Conservation (phyloP, 2,113 vertebrate species). For the Scolopax mira region DNA sequence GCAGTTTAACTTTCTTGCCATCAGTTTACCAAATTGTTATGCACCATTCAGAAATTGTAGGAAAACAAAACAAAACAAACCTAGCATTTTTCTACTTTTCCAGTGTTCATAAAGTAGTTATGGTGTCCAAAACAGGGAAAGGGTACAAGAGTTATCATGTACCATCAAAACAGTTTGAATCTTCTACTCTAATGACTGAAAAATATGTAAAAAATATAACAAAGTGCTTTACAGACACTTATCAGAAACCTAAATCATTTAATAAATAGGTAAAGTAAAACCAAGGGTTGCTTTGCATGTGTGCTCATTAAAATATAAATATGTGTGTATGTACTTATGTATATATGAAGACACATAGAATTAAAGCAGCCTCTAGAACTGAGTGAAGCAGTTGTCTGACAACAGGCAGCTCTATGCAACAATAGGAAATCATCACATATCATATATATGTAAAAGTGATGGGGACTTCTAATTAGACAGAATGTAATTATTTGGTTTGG, state of each 20-base stretch:
- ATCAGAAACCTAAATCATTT: not conserved
- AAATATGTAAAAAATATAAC: not conserved
- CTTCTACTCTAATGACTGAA: not conserved
- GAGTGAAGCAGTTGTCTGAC: not conserved
- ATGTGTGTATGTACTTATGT: not conserved
- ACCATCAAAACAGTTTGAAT: not conserved
- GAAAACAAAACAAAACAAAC: not conserved
- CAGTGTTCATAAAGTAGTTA: not conserved
- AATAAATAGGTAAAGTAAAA: not conserved
- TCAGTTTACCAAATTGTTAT: not conserved
- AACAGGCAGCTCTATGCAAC: not conserved
- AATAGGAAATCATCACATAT: not conserved
- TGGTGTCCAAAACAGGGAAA: not conserved
- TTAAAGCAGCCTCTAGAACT: not conserved
- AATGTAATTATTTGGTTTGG: not conserved
- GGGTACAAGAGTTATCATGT: not conserved
- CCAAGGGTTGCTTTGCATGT: rapidly evolving
- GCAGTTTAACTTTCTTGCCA: not conserved
- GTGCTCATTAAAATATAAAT: not conserved
- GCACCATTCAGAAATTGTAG: not conserved
- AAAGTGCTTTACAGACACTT: not conserved
- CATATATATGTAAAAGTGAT: not conserved
- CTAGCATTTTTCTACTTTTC: not conserved
- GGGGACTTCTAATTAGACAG: not conserved
- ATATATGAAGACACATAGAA: not conserved